Evolutionary conservation across 2,113 vertebrate species (phyloP), one percentile per base, ranked within the genome.

Genomic region (Vimba vimba): DNA sequence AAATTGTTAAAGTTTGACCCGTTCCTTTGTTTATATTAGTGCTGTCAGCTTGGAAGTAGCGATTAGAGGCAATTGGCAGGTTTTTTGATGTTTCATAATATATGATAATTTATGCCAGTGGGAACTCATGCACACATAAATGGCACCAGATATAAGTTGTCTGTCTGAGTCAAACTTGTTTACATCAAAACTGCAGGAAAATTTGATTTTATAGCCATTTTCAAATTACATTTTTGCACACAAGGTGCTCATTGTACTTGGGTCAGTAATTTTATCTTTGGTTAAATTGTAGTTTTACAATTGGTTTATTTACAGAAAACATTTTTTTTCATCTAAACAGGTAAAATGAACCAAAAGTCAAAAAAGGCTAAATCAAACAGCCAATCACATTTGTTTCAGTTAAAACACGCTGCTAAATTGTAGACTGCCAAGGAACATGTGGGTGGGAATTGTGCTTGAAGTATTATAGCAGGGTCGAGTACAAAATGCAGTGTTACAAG

Each of bases 41-140:
- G 52, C 23, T 62, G 60, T 77, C 83, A 47, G 59, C 43, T 75
- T 74, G 47, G 52, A 74, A 69, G 50, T 68, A 68, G 45, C 62
- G 39, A 86, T 90, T 74, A 45, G 47, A 83, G 43, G 73, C 33
- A 59, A 86, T 62, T 74, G 87, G 79, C 89, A 89, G 88, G 12
- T 80, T 88, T 83, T 89, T 66, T 80, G 83, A 89, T 89, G 79
- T 73, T 79, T 64, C 47, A 57, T 85, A 82, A 90, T 85, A 87
- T 85, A 89, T 88, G 88, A 77, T 88, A 87, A 86, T 91, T 84
- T 87, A 88, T 87, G 88, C 90, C 69, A 88, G 77, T 62, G 74
- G 83, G 84, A 87, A 88, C 74, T 86, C 85, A 89, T 55, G 79
- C 59, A 57, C 77, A 86, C n/a, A 57, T 66, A 87, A 86, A 87